Base-by-base conservation (phyloP, 2,113 vertebrate genomes). In the Phrynosoma blainvillii region DNA sequence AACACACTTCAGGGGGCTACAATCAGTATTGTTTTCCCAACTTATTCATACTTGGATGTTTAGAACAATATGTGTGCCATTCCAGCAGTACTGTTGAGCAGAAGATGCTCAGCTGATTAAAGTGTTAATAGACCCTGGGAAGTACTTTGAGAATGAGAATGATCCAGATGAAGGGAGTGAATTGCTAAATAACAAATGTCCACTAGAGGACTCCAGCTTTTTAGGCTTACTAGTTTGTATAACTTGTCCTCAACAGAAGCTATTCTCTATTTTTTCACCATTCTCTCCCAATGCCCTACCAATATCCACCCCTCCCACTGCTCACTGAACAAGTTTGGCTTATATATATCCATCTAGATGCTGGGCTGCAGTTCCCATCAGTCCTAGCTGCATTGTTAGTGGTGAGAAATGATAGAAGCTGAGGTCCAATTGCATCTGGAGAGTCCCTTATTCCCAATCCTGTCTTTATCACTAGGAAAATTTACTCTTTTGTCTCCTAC, bases 81-180 rank as follows among this genome's bases (percentile, higher is more conserved):
- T 68, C 23, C 23, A 27, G 42, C 4, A 42, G 42, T 82, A 42
- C 23, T 10, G 1, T 27, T 70, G 40, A 32, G 7, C 16, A n/a
- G 30, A 30, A 71, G 10, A 54, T 5, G 5, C 9, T 42, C 11
- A 21, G 8, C n/a, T 56, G 30, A 2, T 4, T 56, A 23, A 84
- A 18, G 6, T 10, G 13, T 84, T 18, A n/a, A 47, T 18, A 68
- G 36, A 36, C 23, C 36, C 30, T 23, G 40, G 52, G 27, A 47
- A 47, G 20, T 52, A 27, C 14, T 65, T 42, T 76, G 73, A 74
- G 56, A 84, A 84, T 76, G 73, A 74, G 56, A 84, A 84, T 84
- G 18, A 2, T 32, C 47, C 12, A n/a, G 73, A 85, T 40, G 54
- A 76, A 25, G 32, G 20, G 21, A 74, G 10, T 12, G 30, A 13